These are phyloP conservation scores for Anthoscopus minutus DNA, from an alignment of 2,113 vertebrate genomes.

Conservation along the genomic window DNA sequence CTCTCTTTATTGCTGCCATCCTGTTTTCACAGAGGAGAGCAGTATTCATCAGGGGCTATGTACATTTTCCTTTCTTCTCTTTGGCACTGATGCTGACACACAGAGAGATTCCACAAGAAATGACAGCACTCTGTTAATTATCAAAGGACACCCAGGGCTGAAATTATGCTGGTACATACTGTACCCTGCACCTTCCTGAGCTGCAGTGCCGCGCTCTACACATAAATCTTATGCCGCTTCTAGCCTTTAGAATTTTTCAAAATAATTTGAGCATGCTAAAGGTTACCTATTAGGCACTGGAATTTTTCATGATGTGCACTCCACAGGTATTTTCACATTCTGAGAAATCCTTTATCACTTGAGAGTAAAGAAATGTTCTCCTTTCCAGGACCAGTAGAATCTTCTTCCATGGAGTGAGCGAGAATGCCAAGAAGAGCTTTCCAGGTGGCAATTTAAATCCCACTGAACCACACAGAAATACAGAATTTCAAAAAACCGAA, in stretches of 20 bases:
- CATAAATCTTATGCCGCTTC: not conserved
- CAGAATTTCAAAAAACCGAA: not conserved
- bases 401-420: not conserved
- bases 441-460: not conserved
- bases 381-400: not conserved
- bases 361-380: not conserved
- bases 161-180: not conserved
- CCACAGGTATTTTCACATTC: not conserved
- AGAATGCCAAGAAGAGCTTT: not conserved
- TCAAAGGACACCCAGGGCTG: constrained; percentile 24
- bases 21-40: not conserved
- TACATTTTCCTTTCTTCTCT: not conserved
- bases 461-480: not conserved
- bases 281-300: not conserved
- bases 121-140: constrained; percentile 17
- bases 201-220: not conserved
- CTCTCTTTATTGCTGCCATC: not conserved
- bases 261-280: not conserved
- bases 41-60: not conserved
- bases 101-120: not conserved
- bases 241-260: not conserved
- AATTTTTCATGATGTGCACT: not conserved
- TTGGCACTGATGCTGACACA: not conserved
- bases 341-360: not conserved
- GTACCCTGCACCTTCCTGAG: not conserved